Evolutionary conservation across 2,888 invertebrate species (phyloP), one percentile per base, ranked within the genome.

Genomic region (Trichacis sp.): DNA sequence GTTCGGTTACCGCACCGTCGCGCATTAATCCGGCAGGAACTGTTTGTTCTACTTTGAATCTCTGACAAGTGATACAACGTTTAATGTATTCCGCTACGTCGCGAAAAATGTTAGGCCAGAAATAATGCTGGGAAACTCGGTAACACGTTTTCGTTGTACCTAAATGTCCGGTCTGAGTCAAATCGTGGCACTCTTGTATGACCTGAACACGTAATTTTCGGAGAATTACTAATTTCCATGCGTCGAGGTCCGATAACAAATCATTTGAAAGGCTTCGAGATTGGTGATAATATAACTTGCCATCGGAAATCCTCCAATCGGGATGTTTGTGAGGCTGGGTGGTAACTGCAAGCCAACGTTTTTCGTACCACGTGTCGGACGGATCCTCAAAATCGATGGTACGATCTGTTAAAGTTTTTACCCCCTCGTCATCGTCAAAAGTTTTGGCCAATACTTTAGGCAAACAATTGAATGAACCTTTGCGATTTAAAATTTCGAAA

Each of bases 381-480:
- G 20, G 1, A 3, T 46, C 29, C 11, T 5, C 24, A 8, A 14
- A 46, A 24, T 24, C 46, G n/a, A n/a, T n/a, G n/a, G n/a, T n/a
- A n/a, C n/a, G n/a, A n/a, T n/a, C n/a, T n/a, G n/a, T n/a, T n/a
- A n/a, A n/a, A n/a, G n/a, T n/a, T n/a, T n/a, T n/a, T 8, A 24
- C 3, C 24, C 24, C 24, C 4, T 8, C 24, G 8, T 24, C 24
- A 3, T 5, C 3, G 24, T 24, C 24, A 3, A 24, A 24, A 3
- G 24, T 8, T n/a, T n/a, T 6, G 2, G 69, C 68, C 4, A 71
- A 36, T 0, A 68, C 68, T 8, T 68, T 66, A 0, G 62, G 68
- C 1, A 69, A 66, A 2, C 59, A 46, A 12, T 68, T 53, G 1
- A 56, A 36, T 0, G 50, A 46, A 0, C 66, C 64, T 14, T 60